These are phyloP conservation scores for Zele albiditarsus DNA, from an alignment of 2,888 invertebrate genomes.

Conservation along the genomic window DNA sequence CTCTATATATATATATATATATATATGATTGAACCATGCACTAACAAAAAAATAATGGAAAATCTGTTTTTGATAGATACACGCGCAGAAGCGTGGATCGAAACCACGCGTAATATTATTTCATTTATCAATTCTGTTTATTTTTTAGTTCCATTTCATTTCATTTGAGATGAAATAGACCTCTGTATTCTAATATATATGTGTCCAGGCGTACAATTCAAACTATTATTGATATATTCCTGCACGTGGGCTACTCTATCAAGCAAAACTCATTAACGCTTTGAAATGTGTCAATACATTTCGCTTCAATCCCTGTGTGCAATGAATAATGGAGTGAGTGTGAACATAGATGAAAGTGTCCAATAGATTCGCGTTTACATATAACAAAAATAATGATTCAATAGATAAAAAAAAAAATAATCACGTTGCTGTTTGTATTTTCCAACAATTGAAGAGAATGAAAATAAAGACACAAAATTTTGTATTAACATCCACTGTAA, in stretches of 20 bases:
- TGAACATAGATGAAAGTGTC: too few species aligned
- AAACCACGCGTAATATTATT: slow-evolving; percentile 21
- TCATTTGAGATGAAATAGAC: background rate
- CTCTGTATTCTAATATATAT: background rate
- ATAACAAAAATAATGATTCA: too few species aligned
- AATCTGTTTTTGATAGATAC: slow-evolving; percentile 26
- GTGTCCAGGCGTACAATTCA: slow-evolving; percentile 16
- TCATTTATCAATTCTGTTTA: background rate
- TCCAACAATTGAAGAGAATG: too few species aligned
- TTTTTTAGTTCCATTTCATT: slow-evolving; percentile 11
- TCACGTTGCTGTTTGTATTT: too few species aligned
- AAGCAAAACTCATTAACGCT: slow-evolving; percentile 18
- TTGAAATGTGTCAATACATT: slow-evolving; percentile 19
- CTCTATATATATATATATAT: background rate
- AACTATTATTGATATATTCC: slow-evolving; percentile 23
- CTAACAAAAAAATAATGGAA: slow-evolving; percentile 24
- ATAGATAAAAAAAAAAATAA: too few species aligned
- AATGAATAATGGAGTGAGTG: background rate
- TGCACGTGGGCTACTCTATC: background rate
- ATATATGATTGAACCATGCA: slow-evolving; percentile 18
- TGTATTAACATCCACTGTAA: too few species aligned
- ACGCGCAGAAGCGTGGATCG: background rate
- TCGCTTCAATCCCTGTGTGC: background rate
- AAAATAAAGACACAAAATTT: too few species aligned
- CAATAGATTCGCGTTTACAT: too few species aligned